Evolutionary conservation across 2,888 invertebrate species (phyloP).

Genomic region (Brachyopa scutellaris): DNA sequence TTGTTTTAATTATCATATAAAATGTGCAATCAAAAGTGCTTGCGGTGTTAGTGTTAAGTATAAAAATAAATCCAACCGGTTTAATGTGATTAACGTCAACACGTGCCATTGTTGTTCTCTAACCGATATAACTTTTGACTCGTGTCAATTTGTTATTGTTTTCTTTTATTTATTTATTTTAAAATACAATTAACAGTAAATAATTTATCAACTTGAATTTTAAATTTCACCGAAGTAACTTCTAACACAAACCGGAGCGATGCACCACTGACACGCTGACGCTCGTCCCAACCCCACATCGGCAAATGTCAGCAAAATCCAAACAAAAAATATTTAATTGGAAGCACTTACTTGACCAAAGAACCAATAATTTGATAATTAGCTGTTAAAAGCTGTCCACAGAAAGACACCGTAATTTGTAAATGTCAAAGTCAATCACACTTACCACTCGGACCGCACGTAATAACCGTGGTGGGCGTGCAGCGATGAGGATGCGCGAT

Average conservation of each 20-base stretch:
- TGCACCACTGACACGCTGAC: too few species aligned
- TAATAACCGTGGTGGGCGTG: not conserved
- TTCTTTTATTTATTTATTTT: not conserved
- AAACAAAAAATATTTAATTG: not conserved
- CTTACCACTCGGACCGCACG: too few species aligned
- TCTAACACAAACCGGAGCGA: too few species aligned
- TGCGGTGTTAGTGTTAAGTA: too few species aligned
- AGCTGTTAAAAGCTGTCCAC: not conserved
- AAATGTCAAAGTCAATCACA: too few species aligned
- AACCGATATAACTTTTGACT: constrained; percentile 21
- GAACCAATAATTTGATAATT: constrained; percentile 6
- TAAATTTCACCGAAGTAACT: too few species aligned
- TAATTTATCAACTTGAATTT: too few species aligned
- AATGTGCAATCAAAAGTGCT: too few species aligned
- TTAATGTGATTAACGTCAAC: not conserved
- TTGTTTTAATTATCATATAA: too few species aligned
- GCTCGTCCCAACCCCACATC: too few species aligned
- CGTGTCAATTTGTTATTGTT: constrained; percentile 16
- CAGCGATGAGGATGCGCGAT: not conserved
- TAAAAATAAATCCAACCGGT: too few species aligned
- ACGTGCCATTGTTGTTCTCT: constrained; percentile 11
- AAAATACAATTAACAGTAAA: too few species aligned
- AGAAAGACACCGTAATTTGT: not conserved
- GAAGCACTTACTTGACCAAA: constrained; percentile 7
- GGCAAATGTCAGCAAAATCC: not conserved